Conservation (phyloP, 2,113 vertebrate species). For the Hipposideros armiger region DNA sequence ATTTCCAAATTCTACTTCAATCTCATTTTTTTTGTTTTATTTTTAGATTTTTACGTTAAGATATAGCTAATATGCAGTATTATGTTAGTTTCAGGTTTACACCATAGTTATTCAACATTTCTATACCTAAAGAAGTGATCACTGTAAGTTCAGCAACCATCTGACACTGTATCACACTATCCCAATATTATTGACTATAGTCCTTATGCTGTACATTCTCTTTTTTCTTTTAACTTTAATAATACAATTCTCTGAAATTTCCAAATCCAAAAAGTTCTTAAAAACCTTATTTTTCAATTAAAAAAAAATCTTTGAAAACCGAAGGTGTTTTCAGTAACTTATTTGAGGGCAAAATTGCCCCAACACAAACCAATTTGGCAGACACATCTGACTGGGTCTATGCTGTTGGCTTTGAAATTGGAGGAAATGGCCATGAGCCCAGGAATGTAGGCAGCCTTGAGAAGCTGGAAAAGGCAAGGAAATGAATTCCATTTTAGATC, state of each 20-base stretch:
- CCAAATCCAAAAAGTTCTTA: not conserved
- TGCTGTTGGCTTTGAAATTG: not conserved
- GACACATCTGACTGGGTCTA: not conserved
- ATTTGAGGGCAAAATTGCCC: not conserved
- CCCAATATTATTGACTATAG: no score
- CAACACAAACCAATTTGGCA: not conserved
- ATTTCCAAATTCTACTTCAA: slow-evolving; percentile 13
- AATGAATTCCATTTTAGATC: not conserved
- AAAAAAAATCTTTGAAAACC: not conserved
- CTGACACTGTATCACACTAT: no score
- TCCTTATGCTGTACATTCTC: not conserved
- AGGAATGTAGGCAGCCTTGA: not conserved
- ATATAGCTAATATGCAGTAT: no score
- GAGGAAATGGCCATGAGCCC: not conserved
- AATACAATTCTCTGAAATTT: not conserved
- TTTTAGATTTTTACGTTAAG: no score
- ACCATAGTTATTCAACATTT: no score
- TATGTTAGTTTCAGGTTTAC: no score
- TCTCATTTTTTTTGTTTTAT: not conserved
- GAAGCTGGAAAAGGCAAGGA: not conserved
- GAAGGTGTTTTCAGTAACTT: not conserved
- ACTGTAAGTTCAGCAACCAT: no score
- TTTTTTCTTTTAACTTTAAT: not conserved
- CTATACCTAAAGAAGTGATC: no score
- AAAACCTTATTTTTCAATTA: not conserved